A percentile compares a stretch with the other conserved stretches of the same genome.
Conservation (phyloP, 2,888 invertebrate genomes). For the Dasysyrphus albostriatus region DNA sequence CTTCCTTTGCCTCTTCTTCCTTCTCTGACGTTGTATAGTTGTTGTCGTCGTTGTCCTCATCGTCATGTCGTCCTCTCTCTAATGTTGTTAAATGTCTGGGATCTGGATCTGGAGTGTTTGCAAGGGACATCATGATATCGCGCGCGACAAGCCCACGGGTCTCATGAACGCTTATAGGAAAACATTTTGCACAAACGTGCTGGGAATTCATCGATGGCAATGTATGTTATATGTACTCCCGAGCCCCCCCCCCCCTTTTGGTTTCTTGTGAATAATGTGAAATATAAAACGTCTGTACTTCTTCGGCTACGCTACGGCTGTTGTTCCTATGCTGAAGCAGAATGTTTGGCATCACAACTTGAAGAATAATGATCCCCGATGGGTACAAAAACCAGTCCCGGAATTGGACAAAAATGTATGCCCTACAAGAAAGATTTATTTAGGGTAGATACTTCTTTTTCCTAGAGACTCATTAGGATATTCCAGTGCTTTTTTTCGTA, state of each 20-base stretch:
- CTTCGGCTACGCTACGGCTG: background rate
- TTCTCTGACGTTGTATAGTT: background rate
- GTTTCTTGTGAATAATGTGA: constrained; percentile 29
- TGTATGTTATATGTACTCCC: constrained; percentile 47
- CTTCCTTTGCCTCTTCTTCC: background rate
- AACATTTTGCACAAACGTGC: constrained; percentile 72
- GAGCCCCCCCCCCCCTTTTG: background rate
- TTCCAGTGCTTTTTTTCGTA: background rate
- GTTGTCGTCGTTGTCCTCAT: constrained; percentile 2
- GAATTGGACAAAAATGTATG: background rate
- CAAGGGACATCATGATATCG: constrained; percentile 63
- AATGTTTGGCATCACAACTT: constrained; percentile 58
- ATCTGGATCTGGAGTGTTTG: constrained; percentile 32
- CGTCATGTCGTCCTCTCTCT: constrained; percentile 14
- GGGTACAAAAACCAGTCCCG: constrained; percentile 29
- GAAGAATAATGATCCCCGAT: constrained; percentile 67
- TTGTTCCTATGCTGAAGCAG: background rate
- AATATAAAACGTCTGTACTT: constrained; percentile 58
- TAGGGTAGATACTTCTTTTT: background rate
- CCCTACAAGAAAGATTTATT: background rate
- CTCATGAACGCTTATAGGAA: constrained; percentile 73
- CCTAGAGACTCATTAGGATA: too few relatives aligned
- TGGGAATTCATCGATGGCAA: constrained; percentile 74
- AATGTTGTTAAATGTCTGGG: constrained; percentile 27
- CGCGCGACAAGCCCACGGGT: constrained; percentile 71